A percentile compares a stretch with the other conserved stretches of the same genome.
Conservation (phyloP, 64 coral and sea anemone genomes). For the Stichodactyla helianthus region DNA sequence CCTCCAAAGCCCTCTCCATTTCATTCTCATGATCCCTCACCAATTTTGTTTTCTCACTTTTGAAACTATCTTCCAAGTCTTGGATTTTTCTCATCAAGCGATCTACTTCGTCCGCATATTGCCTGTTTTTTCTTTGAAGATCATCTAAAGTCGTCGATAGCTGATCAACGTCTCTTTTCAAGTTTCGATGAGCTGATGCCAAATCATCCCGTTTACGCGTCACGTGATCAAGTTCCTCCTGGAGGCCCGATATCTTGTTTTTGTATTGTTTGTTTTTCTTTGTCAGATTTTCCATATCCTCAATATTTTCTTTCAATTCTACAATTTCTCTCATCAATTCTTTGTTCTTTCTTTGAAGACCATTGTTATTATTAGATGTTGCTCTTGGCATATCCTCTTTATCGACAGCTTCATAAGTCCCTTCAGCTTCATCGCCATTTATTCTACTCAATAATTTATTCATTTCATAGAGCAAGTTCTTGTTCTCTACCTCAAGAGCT, state of each 20-base stretch:
- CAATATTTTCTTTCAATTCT: conserved; percentile 65
- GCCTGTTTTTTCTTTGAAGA: conserved; percentile 50
- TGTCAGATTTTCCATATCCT: conserved; percentile 46
- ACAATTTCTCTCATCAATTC: conserved; percentile 60
- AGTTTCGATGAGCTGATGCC: conserved; percentile 48
- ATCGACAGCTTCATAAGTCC: not conserved
- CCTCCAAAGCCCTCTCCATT: conserved; percentile 59
- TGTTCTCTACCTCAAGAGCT: conserved; percentile 81
- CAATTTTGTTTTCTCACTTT: conserved; percentile 48
- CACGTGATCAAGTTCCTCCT: conserved; percentile 68
- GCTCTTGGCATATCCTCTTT: not conserved
- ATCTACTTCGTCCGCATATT: conserved; percentile 63
- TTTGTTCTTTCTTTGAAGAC: conserved; percentile 22
- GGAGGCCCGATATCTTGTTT: conserved; percentile 67
- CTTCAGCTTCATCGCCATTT: conserved; percentile 6
- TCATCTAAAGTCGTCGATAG: conserved; percentile 58
- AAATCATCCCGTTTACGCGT: conserved; percentile 79
- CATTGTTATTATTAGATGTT: conserved; percentile 10
- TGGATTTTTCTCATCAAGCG: conserved; percentile 65
- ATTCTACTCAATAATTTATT: conserved; percentile 45
- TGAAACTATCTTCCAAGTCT: conserved; percentile 69
- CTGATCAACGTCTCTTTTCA: conserved; percentile 73
- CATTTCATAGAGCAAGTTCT: conserved; percentile 80
- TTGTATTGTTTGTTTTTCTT: conserved; percentile 70
- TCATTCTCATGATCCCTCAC: conserved; percentile 57